phyloP scores from a whole-genome alignment of 2,888 invertebrate genomes.

The Apamea anceps region DNA sequence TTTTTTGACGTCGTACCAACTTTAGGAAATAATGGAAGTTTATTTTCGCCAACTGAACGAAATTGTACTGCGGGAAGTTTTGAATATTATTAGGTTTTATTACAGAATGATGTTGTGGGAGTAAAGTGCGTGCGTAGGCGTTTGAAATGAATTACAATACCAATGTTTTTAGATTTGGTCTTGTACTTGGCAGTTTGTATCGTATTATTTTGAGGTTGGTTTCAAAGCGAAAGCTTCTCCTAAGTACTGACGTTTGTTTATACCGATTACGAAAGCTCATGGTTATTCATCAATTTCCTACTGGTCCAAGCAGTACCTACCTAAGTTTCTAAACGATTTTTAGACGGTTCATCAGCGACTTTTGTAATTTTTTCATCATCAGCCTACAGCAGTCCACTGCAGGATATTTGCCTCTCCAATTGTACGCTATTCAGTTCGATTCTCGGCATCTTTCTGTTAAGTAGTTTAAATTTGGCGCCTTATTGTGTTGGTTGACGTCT shows the following conservation, averaged over 20 bases:
- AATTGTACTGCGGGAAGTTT: conserved; percentile 44
- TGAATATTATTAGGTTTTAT: conserved; percentile 60
- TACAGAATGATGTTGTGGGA: conserved; percentile 11
- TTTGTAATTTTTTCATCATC: too few relatives aligned
- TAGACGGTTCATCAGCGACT: neutral
- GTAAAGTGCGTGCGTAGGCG: neutral
- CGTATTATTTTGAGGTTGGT: neutral
- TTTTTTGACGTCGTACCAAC: conserved; percentile 55
- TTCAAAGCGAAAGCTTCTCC: neutral
- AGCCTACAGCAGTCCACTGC: too few relatives aligned
- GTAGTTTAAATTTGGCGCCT: too few relatives aligned
- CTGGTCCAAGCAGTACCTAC: neutral
- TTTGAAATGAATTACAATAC: conserved; percentile 14
- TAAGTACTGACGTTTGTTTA: neutral
- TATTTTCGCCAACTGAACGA: conserved; percentile 49
- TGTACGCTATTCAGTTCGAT: too few relatives aligned
- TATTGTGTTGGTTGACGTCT: too few relatives aligned
- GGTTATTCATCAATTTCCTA: neutral
- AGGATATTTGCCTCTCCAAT: too few relatives aligned
- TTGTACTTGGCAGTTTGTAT: neutral
- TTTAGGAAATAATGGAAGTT: conserved; percentile 61
- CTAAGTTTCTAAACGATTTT: neutral
- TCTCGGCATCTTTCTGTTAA: too few relatives aligned
- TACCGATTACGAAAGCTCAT: neutral
- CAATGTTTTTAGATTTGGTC: conserved; percentile 3